These are phyloP conservation scores for Macaria notata DNA, from an alignment of 2,888 invertebrate species.

Conservation along the genomic window DNA sequence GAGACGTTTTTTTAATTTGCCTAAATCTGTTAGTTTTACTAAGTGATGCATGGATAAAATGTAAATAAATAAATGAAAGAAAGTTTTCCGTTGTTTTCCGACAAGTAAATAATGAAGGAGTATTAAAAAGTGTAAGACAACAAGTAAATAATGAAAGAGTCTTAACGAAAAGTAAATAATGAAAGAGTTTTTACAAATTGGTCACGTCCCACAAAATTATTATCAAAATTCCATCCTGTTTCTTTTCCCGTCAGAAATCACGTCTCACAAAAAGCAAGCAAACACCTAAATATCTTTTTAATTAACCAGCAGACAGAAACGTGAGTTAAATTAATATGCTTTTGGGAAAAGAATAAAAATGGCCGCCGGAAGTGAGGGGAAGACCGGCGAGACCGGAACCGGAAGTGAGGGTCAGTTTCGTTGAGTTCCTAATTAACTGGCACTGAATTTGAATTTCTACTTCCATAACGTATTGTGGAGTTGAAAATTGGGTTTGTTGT, in stretches of 20 bases:
- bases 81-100: no score
- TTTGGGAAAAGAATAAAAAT: slow-evolving; percentile 29
- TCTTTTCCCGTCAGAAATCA: neutral
- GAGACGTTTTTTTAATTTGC: no score
- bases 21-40: no score
- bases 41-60: no score
- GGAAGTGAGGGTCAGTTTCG: slow-evolving; percentile 34
- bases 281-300: slow-evolving; percentile 13
- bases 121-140: no score
- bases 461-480: slow-evolving; percentile 5
- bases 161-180: no score
- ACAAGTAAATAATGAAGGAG: no score
- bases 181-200: no score
- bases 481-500: slow-evolving; percentile 6
- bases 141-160: no score
- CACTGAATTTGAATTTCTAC: slow-evolving; percentile 15
- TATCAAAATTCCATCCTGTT: no score
- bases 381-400: slow-evolving; percentile 32
- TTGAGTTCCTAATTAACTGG: slow-evolving; percentile 35
- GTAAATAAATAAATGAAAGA: no score
- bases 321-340: slow-evolving; percentile 29
- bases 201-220: no score
- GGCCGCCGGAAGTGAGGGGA: slow-evolving; percentile 25
- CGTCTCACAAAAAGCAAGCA: slow-evolving; percentile 1
- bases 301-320: slow-evolving; percentile 11